Evolutionary conservation across 2,113 vertebrate genomes (phyloP).

Genomic region (Ceratotherium simum): DNA sequence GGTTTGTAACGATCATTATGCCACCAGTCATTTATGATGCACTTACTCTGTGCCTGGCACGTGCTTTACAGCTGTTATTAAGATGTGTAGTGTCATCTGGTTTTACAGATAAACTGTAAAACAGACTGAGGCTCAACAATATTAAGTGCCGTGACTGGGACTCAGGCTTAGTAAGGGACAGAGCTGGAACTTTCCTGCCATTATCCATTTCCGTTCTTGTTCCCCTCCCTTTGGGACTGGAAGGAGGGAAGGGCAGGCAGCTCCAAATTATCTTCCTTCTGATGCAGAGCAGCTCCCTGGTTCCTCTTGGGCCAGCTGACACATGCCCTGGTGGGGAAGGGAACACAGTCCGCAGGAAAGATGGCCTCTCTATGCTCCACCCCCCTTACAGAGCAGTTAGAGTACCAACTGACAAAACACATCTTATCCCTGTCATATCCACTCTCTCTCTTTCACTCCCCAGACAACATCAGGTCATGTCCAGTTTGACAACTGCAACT

Average conservation of each 20-base stretch:
- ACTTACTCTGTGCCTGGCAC: background rate
- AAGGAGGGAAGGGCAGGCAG: background rate
- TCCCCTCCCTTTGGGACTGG: background rate
- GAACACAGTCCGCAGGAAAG: background rate
- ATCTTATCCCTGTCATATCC: background rate
- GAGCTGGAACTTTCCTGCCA: background rate
- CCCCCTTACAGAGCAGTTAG: background rate
- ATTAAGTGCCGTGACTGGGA: background rate
- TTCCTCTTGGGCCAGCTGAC: background rate
- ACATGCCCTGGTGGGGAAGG: background rate
- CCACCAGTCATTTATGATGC: background rate
- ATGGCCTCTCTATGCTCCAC: background rate
- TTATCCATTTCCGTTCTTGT: background rate
- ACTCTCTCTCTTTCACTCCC: conserved; percentile 38
- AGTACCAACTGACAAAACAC: background rate
- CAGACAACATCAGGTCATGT: conserved; percentile 94
- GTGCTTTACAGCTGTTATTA: background rate
- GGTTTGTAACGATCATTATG: background rate
- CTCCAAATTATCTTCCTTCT: background rate
- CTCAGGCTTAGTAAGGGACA: background rate
- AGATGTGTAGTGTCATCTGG: background rate
- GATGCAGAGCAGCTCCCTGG: background rate
- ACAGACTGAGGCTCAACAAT: background rate
- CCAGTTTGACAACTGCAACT: conserved; percentile 95
- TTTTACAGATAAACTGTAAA: conserved; percentile 30